Evolutionary conservation across 1,140 invertebrate species (phyloP), one percentile per base, ranked within the genome.

Genomic region (Meloidogyne floridensis): DNA sequence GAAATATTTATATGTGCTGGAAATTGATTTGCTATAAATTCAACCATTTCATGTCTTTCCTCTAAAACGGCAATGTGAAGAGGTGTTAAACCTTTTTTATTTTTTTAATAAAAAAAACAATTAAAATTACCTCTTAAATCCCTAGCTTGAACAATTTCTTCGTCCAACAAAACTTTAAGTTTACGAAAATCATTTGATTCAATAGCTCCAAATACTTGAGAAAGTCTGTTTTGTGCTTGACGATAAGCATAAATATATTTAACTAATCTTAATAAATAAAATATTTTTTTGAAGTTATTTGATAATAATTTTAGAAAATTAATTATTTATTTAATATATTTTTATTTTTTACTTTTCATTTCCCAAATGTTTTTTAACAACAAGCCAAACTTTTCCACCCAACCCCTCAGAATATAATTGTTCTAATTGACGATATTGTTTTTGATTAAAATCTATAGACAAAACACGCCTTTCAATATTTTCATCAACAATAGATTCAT

Each of bases 41-140:
- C 88, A 18, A 87, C 85, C 18, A 89, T 87, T 80, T 89, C 88
- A 78, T 89, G 88, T 51, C 86, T 83, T 75, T 89, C 88, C 73
- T 85, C 83, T 59, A 89, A 72, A 5, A 89, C 88, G 6, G 88
- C 87, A 56, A 86, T 65, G 80, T 90, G 88, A 18, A 89, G 80
- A 5, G 88, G 72, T 13, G 87, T 81, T 47, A 90, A 82, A 18
- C 88, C 87, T 90, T 75, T 72, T 77, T 71, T 56, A 56, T 56
- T 10, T 10, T 11, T 11, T 56, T 11, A 56, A 15, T 59, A 59
- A 9, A 15, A 15, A 59, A 59, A 59, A 15, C 13, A 15, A 3
- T 20, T 56, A 56, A 15, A 43, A 59, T 69, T 77, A 88, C 87
- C 87, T 83, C 86, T 76, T 11, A 77, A 15, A 82, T 89, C 87